Conservation (phyloP, 2,113 vertebrate species). For the Caloenas nicobarica region DNA sequence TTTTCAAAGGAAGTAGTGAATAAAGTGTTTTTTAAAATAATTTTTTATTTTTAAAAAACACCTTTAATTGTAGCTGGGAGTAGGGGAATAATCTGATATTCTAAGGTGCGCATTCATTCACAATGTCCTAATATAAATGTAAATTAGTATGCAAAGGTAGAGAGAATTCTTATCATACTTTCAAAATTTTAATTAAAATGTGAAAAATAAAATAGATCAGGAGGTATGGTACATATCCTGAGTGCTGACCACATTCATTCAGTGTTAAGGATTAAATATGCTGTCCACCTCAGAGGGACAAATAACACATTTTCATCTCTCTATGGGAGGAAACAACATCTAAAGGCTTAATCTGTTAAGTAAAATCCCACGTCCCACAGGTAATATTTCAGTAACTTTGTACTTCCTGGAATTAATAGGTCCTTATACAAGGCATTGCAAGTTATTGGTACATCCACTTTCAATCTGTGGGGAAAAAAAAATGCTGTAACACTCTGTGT, state of each 20-base stretch:
- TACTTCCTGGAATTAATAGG: background rate
- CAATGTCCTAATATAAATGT: background rate
- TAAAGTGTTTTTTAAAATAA: background rate
- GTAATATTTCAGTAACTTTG: background rate
- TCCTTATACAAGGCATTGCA: background rate
- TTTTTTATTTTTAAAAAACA: background rate
- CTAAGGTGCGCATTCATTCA: background rate
- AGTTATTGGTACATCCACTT: background rate
- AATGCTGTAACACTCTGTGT: background rate
- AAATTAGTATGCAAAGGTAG: background rate
- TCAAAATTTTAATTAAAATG: background rate
- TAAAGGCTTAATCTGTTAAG: background rate
- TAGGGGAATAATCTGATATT: background rate
- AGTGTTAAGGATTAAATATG: constrained; percentile 11
- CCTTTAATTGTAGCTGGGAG: background rate
- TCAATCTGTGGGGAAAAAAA: background rate
- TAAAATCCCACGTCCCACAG: background rate
- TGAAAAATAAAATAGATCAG: background rate
- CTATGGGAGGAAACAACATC: background rate
- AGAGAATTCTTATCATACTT: background rate
- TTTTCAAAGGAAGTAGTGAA: background rate
- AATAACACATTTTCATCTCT: background rate
- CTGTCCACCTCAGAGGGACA: background rate
- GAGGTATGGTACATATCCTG: background rate
- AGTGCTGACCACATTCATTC: background rate